Base-by-base conservation (phyloP, 2,113 vertebrate species). In the Strigops habroptila region DNA sequence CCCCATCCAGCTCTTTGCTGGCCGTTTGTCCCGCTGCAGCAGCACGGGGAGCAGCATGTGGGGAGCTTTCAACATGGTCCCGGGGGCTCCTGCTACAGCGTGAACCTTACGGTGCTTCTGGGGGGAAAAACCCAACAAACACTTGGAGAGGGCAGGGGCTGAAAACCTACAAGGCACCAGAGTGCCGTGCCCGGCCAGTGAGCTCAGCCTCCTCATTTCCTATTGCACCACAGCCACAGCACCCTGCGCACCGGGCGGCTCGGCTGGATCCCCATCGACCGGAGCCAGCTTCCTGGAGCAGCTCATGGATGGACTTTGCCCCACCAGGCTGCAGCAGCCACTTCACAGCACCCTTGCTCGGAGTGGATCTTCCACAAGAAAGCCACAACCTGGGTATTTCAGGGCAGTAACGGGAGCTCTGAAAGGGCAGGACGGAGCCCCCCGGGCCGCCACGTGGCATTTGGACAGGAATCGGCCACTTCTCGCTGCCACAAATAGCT, bases 271-370 rank as follows among this genome's bases (percentile, higher is more conserved):
- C 27, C 51, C 17, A 3, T 21, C 12, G 21, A 8, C 3, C 4
- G 12, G 19, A 15, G 55, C 55, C 4, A 1, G 15, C 33, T 59
- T 18, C 59, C 62, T 62, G 55, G 18, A 3, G 37, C 0, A 1
- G n/a, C 31, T 69, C 24, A 1, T 0, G 3, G 63, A 19, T 0
- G 0, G 44, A n/a, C 11, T 8, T 17, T n/a, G 35, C 31, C 33
- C 62, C 22, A 13, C 2, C 8, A 10, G 68, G 59, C 55, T 55
- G 63, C 44, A 64, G 27, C 62, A 43, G 48, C 57, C 2, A 46
- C 57, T 68, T 35, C 59, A 13, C 51, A 0, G 3, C 35, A 33
- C 11, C 37, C 37, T 1, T 0, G 44, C 57, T 41, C 71, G 65
- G 12, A 22, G 48, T 8, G 5, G 11, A 10, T 22, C 23, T 22